phyloP scores from a whole-genome alignment of 2,888 invertebrate species.

The Steinernema hermaphroditum region DNA sequence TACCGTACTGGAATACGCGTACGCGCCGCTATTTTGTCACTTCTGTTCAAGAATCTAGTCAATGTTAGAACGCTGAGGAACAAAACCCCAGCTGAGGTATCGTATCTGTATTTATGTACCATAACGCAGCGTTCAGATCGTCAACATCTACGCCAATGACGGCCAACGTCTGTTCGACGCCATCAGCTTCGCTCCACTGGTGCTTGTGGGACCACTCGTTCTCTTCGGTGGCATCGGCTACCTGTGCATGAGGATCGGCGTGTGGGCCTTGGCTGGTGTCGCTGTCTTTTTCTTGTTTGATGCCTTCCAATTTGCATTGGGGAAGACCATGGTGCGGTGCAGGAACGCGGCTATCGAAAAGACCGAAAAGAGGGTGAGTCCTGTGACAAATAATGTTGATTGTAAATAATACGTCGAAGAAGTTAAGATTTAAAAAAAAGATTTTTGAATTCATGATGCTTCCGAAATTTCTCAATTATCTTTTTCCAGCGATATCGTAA shows the following conservation, averaged over 20 bases:
- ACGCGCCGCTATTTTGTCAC: conserved; percentile 67
- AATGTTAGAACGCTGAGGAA: conserved; percentile 63
- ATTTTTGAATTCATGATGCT: conserved; percentile 3
- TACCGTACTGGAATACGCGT: conserved; percentile 68
- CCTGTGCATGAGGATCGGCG: conserved; percentile 67
- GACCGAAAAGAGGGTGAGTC: conserved; percentile 61
- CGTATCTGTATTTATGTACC: neutral
- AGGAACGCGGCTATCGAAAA: conserved; percentile 59
- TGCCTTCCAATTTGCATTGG: conserved; percentile 65
- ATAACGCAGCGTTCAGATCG: conserved; percentile 62
- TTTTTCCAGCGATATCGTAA: no score
- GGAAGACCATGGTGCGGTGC: conserved; percentile 63
- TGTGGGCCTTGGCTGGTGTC: conserved; percentile 68
- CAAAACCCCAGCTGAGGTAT: conserved; percentile 68
- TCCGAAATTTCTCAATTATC: neutral
- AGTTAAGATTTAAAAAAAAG: no score
- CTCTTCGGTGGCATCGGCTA: conserved; percentile 67
- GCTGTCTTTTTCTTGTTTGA: conserved; percentile 67
- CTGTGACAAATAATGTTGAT: neutral
- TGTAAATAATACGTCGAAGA: no score
- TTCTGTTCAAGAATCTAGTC: conserved; percentile 68
- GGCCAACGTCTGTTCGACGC: conserved; percentile 69
- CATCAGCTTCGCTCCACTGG: conserved; percentile 67
- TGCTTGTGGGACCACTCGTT: conserved; percentile 68
- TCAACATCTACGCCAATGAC: conserved; percentile 69